phyloP scores from a whole-genome alignment of 2,113 vertebrate species.

The Myotis brandtii region DNA sequence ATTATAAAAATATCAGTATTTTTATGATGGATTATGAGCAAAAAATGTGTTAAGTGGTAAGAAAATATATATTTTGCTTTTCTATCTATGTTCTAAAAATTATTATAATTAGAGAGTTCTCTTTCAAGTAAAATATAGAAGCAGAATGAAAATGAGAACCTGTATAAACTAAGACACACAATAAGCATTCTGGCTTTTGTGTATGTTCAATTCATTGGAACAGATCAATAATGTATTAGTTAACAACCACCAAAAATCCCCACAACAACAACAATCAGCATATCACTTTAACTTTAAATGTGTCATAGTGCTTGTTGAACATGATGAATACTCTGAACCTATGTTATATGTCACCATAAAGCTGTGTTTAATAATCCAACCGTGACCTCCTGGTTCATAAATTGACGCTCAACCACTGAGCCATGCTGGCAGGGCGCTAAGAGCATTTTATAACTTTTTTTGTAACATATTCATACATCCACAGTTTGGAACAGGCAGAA shows the following conservation, averaged over 20 bases:
- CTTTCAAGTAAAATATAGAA: not conserved
- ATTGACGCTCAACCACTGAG: too few relatives aligned
- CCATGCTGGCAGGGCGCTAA: not conserved
- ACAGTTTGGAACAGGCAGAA: not conserved
- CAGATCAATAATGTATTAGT: not conserved
- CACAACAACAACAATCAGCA: not conserved
- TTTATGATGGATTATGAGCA: not conserved
- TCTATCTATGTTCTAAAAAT: not conserved
- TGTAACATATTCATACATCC: not conserved
- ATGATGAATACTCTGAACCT: not conserved
- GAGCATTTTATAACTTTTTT: not conserved
- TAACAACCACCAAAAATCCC: not conserved
- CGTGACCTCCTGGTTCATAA: too few relatives aligned
- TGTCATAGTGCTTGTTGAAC: not conserved
- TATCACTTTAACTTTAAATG: not conserved
- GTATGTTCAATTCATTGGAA: not conserved
- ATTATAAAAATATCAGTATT: not conserved
- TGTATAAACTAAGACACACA: not conserved
- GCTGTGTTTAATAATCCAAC: not conserved
- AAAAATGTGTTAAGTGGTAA: not conserved
- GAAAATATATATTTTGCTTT: not conserved
- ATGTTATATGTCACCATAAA: not conserved
- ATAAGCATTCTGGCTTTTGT: not conserved
- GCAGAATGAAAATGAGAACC: slow-evolving; percentile 16
- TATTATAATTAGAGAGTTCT: not conserved